phyloP scores from a whole-genome alignment of 2,888 invertebrate species.

The Eupithecia abbreviata region DNA sequence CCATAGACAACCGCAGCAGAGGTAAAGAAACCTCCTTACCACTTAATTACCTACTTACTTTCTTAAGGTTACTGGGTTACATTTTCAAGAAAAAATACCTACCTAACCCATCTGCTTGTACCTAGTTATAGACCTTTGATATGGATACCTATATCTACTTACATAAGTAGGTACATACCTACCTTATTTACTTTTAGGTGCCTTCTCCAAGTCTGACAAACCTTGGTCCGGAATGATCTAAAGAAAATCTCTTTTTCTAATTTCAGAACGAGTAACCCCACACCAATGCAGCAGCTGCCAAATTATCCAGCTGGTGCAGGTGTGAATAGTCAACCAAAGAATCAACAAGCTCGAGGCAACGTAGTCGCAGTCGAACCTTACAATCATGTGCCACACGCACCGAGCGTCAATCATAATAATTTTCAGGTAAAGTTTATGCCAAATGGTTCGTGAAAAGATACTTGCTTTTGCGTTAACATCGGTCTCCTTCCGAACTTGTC shows the following conservation, averaged over 20 bases:
- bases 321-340: constrained; percentile 76
- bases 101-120: no score
- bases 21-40: constrained; percentile 39
- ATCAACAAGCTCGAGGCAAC: constrained; percentile 87
- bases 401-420: constrained; percentile 78
- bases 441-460: no score
- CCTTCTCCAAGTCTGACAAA: background rate
- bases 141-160: no score
- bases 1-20: constrained; percentile 75
- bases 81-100: background rate
- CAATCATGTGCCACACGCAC: constrained; percentile 90
- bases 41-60: background rate
- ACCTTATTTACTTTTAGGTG: background rate
- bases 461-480: no score
- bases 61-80: background rate
- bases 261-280: constrained; percentile 75
- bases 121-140: no score
- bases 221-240: background rate
- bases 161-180: no score
- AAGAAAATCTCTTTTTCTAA: background rate
- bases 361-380: constrained; percentile 95
- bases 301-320: constrained; percentile 70
- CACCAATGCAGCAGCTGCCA: constrained; percentile 79
- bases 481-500: no score
- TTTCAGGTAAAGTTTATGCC: constrained; percentile 64